These are phyloP conservation scores for Scelioninae gen. 2 DNA, from an alignment of 2,888 invertebrate species.

Conservation along the genomic window DNA sequence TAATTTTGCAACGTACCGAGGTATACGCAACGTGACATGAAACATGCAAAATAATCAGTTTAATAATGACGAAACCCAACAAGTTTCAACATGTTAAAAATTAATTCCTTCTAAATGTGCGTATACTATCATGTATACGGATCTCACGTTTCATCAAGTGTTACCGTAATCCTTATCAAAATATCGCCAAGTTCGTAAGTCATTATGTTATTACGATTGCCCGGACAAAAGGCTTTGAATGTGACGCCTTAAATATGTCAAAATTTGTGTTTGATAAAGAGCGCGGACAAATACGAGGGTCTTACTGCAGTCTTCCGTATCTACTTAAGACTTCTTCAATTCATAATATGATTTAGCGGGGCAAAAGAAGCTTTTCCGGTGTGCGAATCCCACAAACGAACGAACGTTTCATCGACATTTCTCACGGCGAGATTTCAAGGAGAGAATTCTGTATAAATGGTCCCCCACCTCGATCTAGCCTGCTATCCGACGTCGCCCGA, in stretches of 20 bases:
- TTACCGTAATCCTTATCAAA: slow-evolving; percentile 42
- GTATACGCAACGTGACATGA: too few relatives aligned
- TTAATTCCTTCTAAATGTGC: too few relatives aligned
- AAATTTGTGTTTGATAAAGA: slow-evolving; percentile 52
- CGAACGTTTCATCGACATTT: slow-evolving; percentile 59
- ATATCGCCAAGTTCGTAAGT: slow-evolving; percentile 35
- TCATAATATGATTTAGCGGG: slow-evolving; percentile 49
- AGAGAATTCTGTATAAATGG: slow-evolving; percentile 61
- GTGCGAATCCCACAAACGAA: slow-evolving; percentile 45
- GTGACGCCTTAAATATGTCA: slow-evolving; percentile 45
- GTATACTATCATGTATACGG: too few relatives aligned
- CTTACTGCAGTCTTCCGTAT: slow-evolving; percentile 44
- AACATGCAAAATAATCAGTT: too few relatives aligned
- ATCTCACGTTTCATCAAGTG: too few relatives aligned
- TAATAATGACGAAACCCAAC: too few relatives aligned
- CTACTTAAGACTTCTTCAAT: slow-evolving; percentile 46
- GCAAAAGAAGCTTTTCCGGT: slow-evolving; percentile 53
- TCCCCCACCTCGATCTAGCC: slow-evolving; percentile 57
- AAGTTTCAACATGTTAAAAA: too few relatives aligned
- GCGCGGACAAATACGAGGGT: slow-evolving; percentile 45
- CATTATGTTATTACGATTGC: slow-evolving; percentile 32
- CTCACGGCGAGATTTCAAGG: slow-evolving; percentile 56
- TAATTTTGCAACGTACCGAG: too few relatives aligned
- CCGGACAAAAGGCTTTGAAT: slow-evolving; percentile 33
- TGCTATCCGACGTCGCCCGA: slow-evolving; percentile 60